Conservation (phyloP, 2,797 vertebrate genomes). For the Spondyliosoma cantharus region DNA sequence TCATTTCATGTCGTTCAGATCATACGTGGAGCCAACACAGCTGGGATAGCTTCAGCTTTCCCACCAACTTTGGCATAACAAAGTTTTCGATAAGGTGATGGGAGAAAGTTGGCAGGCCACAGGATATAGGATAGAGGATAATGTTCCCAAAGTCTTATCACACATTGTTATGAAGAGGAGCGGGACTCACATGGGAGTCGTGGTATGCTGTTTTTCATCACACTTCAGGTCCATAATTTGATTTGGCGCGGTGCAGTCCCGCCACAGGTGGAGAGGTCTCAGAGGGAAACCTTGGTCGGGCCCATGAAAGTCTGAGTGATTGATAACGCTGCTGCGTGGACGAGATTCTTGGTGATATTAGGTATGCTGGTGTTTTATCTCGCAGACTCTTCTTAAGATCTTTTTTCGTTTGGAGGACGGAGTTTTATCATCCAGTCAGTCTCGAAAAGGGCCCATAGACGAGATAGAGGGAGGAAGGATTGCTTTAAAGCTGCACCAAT, state of each 20-base stretch:
- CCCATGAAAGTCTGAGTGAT: constrained; percentile 23
- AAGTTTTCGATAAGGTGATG: constrained; percentile 47
- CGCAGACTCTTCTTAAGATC: neutral
- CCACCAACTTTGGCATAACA: constrained; percentile 38
- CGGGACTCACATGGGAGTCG: constrained; percentile 63
- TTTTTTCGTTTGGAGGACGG: constrained; percentile 13
- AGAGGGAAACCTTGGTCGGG: neutral
- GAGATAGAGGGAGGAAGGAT: neutral
- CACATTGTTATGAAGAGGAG: constrained; percentile 45
- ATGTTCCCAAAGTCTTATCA: constrained; percentile 54
- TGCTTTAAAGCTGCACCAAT: constrained; percentile 4
- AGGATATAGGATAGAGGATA: constrained; percentile 6
- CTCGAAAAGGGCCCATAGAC: no score
- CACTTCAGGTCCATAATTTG: constrained; percentile 32
- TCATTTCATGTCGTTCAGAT: neutral
- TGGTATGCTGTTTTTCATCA: constrained; percentile 53
- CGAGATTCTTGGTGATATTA: constrained; percentile 16
- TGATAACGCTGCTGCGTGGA: constrained; percentile 1
- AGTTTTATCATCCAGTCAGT: constrained; percentile 4
- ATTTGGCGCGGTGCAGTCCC: constrained; percentile 39
- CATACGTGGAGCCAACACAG: neutral
- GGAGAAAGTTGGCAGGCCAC: constrained; percentile 31
- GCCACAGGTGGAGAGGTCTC: constrained; percentile 59
- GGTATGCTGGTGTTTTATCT: neutral
- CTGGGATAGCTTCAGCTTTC: constrained; percentile 46